Percentiles rank a stretch among this genome's conserved stretches.
Conservation (phyloP, 2,797 vertebrate genomes). For the Notamacropus eugenii region DNA sequence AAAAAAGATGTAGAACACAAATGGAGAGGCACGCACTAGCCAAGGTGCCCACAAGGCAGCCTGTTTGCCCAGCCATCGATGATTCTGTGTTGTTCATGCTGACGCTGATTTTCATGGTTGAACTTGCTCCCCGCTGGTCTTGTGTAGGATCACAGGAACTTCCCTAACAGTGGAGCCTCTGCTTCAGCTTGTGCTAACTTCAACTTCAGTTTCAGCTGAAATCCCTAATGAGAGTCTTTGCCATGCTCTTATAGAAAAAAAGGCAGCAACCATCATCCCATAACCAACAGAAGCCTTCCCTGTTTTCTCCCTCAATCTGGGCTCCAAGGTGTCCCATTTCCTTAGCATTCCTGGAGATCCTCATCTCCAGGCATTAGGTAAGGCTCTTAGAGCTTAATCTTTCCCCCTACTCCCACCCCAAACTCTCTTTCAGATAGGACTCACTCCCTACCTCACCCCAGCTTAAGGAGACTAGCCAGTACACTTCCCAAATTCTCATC, state of each 20-base stretch:
- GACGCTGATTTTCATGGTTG: background rate
- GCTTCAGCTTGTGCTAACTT: background rate
- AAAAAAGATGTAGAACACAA: background rate
- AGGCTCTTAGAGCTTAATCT: background rate
- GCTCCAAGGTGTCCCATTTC: background rate
- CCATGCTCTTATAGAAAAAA: background rate
- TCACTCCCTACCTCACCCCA: background rate
- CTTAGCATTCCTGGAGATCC: background rate
- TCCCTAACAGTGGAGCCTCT: background rate
- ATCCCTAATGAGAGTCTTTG: background rate
- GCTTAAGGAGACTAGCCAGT: background rate
- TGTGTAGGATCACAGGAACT: background rate
- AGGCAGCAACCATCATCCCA: background rate
- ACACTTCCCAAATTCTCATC: background rate
- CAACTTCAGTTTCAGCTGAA: background rate
- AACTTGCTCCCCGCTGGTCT: background rate
- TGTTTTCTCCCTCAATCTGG: background rate
- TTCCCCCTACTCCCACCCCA: too few species aligned
- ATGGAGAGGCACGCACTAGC: background rate
- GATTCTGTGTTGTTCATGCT: background rate
- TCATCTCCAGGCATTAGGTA: background rate
- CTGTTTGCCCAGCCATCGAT: background rate
- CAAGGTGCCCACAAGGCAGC: background rate
- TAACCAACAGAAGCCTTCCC: background rate
- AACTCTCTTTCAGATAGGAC: background rate